Evolutionary conservation across 2,888 invertebrate genomes (phyloP).

Genomic region (Microchrysa polita): DNA sequence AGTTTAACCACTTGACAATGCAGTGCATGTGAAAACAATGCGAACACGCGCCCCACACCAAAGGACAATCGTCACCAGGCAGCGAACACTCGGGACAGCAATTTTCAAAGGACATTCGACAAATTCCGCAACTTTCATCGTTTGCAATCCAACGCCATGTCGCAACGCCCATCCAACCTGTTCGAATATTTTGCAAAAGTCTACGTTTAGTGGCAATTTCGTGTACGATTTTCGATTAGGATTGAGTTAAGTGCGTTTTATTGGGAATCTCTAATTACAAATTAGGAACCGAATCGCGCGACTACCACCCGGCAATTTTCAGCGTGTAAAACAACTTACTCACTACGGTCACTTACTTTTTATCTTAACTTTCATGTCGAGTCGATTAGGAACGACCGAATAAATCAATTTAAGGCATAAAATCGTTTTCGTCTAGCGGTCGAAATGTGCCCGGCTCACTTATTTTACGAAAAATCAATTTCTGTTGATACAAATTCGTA

Average conservation of each 20-base stretch:
- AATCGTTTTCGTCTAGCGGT: neutral
- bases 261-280: neutral
- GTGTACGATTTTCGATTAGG: neutral
- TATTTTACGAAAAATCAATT: conserved; percentile 29
- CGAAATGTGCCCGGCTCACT: neutral
- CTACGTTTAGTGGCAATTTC: conserved; percentile 9
- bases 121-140: conserved; percentile 99
- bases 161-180: conserved; percentile 94
- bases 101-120: conserved; percentile 98
- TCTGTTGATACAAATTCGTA: neutral
- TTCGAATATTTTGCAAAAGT: conserved; percentile 13
- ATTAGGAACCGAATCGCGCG: conserved; percentile 19
- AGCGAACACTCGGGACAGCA: conserved; percentile 98
- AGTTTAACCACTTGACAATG: conserved; percentile 99
- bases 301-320: neutral
- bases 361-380: conserved; percentile 49
- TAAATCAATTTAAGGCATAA: neutral
- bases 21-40: conserved; percentile 99
- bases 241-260: neutral
- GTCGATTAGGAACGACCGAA: neutral
- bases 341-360: conserved; percentile 48
- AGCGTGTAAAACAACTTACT: neutral
- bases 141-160: conserved; percentile 99
- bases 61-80: conserved; percentile 97
- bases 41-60: conserved; percentile 98